phyloP scores from a whole-genome alignment of 1,140 invertebrate genomes.

The Drosophila tropicalis region DNA sequence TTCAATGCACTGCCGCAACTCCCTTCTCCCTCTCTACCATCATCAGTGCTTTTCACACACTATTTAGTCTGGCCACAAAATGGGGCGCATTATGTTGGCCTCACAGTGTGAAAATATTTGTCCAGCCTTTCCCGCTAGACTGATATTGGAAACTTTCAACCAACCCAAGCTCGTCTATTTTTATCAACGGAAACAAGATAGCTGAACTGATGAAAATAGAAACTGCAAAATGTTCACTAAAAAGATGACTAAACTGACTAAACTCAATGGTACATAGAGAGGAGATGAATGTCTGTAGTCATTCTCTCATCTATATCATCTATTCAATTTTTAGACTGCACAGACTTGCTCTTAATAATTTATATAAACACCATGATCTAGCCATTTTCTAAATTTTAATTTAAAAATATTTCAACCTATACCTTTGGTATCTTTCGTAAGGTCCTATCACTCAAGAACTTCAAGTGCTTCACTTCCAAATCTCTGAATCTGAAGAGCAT shows the following conservation, averaged over 20 bases:
- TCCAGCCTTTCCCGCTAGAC: slow-evolving; percentile 28
- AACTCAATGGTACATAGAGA: neutral
- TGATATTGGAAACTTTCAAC: slow-evolving; percentile 55
- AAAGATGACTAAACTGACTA: neutral
- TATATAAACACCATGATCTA: no score
- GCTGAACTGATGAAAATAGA: neutral
- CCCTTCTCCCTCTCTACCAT: neutral
- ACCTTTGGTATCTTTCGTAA: no score
- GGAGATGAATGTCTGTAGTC: no score
- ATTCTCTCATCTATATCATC: no score
- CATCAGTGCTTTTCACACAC: neutral
- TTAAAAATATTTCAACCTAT: no score
- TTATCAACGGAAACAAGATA: slow-evolving; percentile 1
- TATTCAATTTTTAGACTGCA: no score
- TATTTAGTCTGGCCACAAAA: slow-evolving; percentile 19
- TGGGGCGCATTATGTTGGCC: slow-evolving; percentile 19
- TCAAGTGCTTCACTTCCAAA: no score
- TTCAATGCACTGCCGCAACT: slow-evolving; percentile 39
- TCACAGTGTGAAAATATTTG: slow-evolving; percentile 19
- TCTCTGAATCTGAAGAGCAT: no score
- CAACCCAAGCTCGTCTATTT: slow-evolving; percentile 6
- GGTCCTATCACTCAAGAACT: no score
- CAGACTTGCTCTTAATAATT: no score
- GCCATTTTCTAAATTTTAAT: no score
- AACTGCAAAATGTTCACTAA: neutral